Evolutionary conservation across 1,140 invertebrate genomes (phyloP).

Genomic region (Sipha flava): DNA sequence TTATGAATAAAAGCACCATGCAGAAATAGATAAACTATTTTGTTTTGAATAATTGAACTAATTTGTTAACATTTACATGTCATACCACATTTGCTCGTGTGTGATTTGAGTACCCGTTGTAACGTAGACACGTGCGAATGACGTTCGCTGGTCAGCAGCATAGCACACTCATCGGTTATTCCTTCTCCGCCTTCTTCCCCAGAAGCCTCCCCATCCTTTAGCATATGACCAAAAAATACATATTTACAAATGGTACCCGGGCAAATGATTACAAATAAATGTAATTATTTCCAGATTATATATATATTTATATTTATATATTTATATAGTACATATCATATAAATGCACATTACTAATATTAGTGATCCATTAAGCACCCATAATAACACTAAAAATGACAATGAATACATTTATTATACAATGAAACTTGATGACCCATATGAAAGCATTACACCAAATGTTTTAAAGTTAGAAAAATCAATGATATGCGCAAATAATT

Average conservation of each 20-base stretch:
- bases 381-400: constrained; percentile 34
- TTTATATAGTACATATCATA: neutral
- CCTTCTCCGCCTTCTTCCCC: constrained; percentile 54
- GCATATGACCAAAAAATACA: constrained; percentile 38
- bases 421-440: constrained; percentile 5
- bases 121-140: constrained; percentile 30
- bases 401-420: constrained; percentile 15
- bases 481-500: neutral
- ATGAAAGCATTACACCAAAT: constrained; percentile 25
- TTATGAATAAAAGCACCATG: neutral
- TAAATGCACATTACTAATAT: neutral
- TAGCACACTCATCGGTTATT: constrained; percentile 75
- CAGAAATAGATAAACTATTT: neutral
- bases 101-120: constrained; percentile 33
- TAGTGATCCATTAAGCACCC: neutral
- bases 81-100: constrained; percentile 33
- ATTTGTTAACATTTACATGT: constrained; percentile 14
- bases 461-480: neutral
- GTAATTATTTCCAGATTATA: neutral
- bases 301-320: neutral
- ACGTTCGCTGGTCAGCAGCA: constrained; percentile 59
- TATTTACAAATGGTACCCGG: constrained; percentile 33
- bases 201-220: constrained; percentile 55
- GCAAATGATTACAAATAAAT: neutral
- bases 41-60: neutral